Percentiles rank a stretch among this genome's conserved stretches.
Conservation (phyloP, 2,888 invertebrate species). For the Glaucopsyche alexis region DNA sequence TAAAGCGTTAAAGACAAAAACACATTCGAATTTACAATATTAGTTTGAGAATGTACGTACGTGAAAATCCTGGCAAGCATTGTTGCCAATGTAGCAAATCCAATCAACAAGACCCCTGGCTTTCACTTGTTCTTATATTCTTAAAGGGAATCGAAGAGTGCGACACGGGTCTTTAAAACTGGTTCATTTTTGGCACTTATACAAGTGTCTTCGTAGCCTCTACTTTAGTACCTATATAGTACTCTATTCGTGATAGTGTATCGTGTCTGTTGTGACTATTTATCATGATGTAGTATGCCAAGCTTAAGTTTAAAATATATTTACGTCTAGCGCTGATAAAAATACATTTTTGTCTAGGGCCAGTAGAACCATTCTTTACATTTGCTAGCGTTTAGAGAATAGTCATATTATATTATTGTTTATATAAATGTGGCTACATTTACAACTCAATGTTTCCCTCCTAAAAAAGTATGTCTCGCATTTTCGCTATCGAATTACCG, state of each 20-base stretch:
- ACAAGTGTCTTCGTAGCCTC: constrained; percentile 56
- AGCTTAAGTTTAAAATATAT: constrained; percentile 17
- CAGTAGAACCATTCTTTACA: too few species aligned
- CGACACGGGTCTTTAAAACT: constrained; percentile 49
- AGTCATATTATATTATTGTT: too few species aligned
- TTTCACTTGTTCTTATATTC: constrained; percentile 43
- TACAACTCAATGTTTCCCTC: too few species aligned
- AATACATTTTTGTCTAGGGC: neutral
- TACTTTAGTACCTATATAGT: constrained; percentile 47
- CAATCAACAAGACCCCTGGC: constrained; percentile 53
- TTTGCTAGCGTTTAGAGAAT: too few species aligned
- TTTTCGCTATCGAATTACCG: neutral
- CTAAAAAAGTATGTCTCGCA: neutral
- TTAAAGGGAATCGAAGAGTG: constrained; percentile 44
- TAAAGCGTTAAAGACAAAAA: neutral
- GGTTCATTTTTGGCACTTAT: constrained; percentile 55
- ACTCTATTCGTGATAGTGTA: constrained; percentile 48
- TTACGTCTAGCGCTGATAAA: constrained; percentile 1
- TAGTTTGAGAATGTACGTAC: neutral
- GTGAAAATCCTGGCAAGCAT: constrained; percentile 60
- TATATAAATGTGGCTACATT: too few species aligned
- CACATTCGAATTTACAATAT: neutral
- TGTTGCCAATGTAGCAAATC: constrained; percentile 50
- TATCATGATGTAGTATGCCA: constrained; percentile 45
- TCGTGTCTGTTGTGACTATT: constrained; percentile 51